A percentile compares a stretch with the other conserved stretches of the same genome.
These are phyloP conservation scores for Chlorocebus sabaeus DNA, from an alignment of 2,113 vertebrate species.

Conservation along the genomic window DNA sequence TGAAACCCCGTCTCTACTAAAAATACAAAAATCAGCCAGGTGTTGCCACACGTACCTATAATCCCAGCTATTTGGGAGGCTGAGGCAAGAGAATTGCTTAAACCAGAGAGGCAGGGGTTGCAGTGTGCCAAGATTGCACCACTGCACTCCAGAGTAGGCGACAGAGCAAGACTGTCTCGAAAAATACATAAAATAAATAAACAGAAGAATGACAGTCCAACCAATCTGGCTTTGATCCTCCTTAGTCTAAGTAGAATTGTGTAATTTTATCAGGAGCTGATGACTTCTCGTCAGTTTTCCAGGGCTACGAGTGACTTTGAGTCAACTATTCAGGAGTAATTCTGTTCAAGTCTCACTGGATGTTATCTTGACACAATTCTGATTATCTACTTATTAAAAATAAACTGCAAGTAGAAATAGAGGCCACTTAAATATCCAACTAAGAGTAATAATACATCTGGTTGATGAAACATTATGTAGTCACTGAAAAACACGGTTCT, in stretches of 20 bases:
- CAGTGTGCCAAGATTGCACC: no score
- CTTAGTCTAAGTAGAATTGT: not conserved
- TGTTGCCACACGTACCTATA: no score
- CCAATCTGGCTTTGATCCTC: not conserved
- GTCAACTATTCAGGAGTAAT: not conserved
- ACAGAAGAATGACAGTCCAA: not conserved
- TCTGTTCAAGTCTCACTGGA: not conserved
- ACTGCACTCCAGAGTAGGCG: no score
- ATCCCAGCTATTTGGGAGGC: no score
- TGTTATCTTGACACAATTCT: not conserved
- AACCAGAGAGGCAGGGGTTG: no score
- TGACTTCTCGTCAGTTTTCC: not conserved
- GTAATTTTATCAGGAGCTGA: not conserved
- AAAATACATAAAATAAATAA: no score
- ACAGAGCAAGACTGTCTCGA: no score
- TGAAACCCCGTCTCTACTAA: no score
- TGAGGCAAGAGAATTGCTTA: no score
- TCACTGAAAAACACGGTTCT: not conserved
- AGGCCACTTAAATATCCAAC: not conserved
- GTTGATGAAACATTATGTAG: not conserved
- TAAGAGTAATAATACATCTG: not conserved
- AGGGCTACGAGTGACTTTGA: not conserved
- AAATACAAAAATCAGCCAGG: no score
- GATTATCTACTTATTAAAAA: not conserved
- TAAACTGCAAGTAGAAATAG: not conserved